phyloP scores from a whole-genome alignment of 2,888 invertebrate species.

The Cerceris rybyensis region DNA sequence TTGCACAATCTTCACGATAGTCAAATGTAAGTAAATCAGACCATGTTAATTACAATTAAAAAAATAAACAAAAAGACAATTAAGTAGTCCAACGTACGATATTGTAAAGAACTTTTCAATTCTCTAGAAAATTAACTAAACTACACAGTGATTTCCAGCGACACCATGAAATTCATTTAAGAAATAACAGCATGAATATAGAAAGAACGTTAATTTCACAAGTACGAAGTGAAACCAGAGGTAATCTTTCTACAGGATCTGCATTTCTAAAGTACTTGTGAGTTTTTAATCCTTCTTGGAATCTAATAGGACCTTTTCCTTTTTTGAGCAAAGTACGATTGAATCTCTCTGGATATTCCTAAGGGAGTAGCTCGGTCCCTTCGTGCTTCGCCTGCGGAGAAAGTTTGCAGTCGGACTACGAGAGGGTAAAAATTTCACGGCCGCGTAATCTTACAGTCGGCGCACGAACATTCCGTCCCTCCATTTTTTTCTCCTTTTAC shows the following conservation, averaged over 20 bases:
- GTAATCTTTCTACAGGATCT: neutral
- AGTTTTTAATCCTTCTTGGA: conserved; percentile 3
- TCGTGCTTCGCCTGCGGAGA: conserved; percentile 16
- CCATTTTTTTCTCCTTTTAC: neutral
- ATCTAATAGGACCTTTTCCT: neutral
- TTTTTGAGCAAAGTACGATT: conserved; percentile 12
- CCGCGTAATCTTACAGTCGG: conserved; percentile 16
- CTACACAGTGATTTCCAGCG: no score
- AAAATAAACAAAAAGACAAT: no score
- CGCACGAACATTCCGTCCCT: conserved; percentile 6
- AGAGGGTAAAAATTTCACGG: conserved; percentile 12
- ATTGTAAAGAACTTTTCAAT: no score
- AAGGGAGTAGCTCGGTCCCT: conserved; percentile 8
- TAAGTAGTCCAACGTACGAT: no score
- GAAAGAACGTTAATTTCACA: neutral
- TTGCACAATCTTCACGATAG: no score
- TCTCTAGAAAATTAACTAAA: no score
- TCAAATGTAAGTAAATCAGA: no score
- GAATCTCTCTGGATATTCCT: conserved; percentile 16
- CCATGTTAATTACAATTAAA: no score
- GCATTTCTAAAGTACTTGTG: neutral
- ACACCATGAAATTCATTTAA: no score
- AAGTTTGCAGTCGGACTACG: neutral
- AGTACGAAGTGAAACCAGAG: neutral
- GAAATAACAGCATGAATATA: no score